Percentiles rank a stretch among this genome's conserved stretches.
These are phyloP conservation scores for Orchesella flavescens DNA, from an alignment of 2,888 invertebrate species.

Conservation along the genomic window DNA sequence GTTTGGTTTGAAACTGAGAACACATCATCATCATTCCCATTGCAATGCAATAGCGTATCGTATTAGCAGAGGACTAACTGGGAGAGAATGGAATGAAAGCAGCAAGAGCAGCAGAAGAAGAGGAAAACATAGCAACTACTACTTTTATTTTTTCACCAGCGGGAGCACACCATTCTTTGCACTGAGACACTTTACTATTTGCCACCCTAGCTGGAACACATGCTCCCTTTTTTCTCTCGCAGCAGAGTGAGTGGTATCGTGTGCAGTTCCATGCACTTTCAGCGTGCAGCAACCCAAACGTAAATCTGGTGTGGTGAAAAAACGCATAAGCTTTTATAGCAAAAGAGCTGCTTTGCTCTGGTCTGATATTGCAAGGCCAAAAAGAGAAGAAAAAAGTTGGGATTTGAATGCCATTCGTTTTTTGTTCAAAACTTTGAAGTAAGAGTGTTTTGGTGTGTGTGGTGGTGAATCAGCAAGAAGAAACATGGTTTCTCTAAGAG, in stretches of 20 bases:
- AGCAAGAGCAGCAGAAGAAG: constrained; percentile 10
- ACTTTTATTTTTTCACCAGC: constrained; percentile 13
- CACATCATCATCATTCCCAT: too few species aligned
- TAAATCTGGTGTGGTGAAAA: too few species aligned
- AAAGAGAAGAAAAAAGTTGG: background rate
- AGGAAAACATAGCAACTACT: constrained; percentile 15
- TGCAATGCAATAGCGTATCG: too few species aligned
- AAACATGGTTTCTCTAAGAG: too few species aligned
- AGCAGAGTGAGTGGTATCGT: background rate
- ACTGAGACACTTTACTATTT: constrained; percentile 38
- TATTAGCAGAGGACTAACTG: too few species aligned
- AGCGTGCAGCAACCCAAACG: too few species aligned
- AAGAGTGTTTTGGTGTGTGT: too few species aligned
- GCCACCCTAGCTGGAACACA: constrained; percentile 41
- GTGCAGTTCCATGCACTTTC: too few species aligned
- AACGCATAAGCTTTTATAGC: too few species aligned
- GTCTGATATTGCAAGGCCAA: background rate
- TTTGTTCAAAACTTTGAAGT: too few species aligned
- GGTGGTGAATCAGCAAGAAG: too few species aligned
- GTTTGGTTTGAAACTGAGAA: constrained; percentile 55
- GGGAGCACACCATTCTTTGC: background rate
- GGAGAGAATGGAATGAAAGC: constrained; percentile 25
- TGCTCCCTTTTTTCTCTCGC: constrained; percentile 14
- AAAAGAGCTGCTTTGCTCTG: too few species aligned
- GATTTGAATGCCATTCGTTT: background rate